phyloP scores from a whole-genome alignment of 2,797 vertebrate genomes.

The Rhinatrema bivittatum region DNA sequence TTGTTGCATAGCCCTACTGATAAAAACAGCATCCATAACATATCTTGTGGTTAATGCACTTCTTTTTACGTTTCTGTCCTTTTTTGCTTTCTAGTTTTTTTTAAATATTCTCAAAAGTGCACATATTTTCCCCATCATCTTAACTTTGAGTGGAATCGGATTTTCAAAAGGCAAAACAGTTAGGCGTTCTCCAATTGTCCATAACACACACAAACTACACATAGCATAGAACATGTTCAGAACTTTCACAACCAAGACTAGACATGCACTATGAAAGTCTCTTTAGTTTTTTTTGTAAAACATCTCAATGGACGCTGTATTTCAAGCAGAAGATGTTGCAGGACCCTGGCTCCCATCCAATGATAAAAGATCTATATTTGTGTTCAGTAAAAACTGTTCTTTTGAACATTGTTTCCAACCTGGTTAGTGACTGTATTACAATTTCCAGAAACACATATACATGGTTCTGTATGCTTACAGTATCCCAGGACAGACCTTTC shows the following conservation, averaged over 20 bases:
- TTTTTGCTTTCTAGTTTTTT: too few species aligned
- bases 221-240: constrained; percentile 5
- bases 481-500: too few species aligned
- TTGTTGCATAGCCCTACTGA: constrained; percentile 83
- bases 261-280: constrained; percentile 35
- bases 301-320: constrained; percentile 9
- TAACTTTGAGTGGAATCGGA: constrained; percentile 26
- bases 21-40: constrained; percentile 10
- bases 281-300: constrained; percentile 24
- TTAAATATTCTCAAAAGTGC: too few species aligned
- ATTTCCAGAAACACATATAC: background rate
- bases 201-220: constrained; percentile 10
- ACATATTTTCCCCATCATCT: too few species aligned
- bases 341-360: constrained; percentile 14
- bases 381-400: constrained; percentile 24
- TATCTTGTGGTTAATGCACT: constrained; percentile 5
- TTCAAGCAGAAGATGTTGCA: constrained; percentile 25
- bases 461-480: accelerated
- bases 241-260: constrained; percentile 28
- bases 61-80: too few species aligned
- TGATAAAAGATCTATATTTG: constrained; percentile 23
- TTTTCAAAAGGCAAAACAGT: constrained; percentile 31
- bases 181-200: constrained; percentile 33
- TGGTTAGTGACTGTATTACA: background rate
- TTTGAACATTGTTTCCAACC: constrained; percentile 32